phyloP scores from a whole-genome alignment of 2,888 invertebrate species.

The Parnassius orleans region DNA sequence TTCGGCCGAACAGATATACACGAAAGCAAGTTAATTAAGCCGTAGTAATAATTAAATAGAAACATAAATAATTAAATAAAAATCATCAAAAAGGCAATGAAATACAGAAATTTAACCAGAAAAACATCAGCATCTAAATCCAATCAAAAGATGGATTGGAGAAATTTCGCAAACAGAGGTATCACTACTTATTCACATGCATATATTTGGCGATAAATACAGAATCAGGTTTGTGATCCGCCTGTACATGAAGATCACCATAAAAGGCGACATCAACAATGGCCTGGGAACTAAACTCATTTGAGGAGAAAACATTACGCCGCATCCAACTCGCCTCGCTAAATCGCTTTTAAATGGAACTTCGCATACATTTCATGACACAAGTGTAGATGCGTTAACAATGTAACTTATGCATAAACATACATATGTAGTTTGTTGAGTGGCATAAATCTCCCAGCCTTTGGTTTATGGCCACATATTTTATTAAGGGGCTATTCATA shows the following conservation, averaged over 20 bases:
- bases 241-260: conserved; percentile 63
- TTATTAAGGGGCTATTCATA: too few species aligned
- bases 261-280: conserved; percentile 75
- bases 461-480: background rate
- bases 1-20: too few species aligned
- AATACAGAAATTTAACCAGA: background rate
- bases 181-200: conserved; percentile 34
- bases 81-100: background rate
- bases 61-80: background rate
- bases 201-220: conserved; percentile 42
- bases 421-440: background rate
- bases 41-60: too few species aligned
- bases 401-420: conserved; percentile 6
- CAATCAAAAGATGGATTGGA: background rate
- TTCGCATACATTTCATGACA: conserved; percentile 46
- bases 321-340: conserved; percentile 56
- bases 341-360: conserved; percentile 70
- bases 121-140: background rate
- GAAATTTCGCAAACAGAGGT: conserved; percentile 36
- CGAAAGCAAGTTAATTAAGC: too few species aligned
- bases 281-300: conserved; percentile 78
- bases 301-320: conserved; percentile 76
- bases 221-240: conserved; percentile 63
- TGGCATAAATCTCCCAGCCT: conserved; percentile 3
- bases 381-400: conserved; percentile 34